Evolutionary conservation across 2,888 invertebrate species (phyloP), one percentile per base, ranked within the genome.

Genomic region (Lasioglossum oenotherae): DNA sequence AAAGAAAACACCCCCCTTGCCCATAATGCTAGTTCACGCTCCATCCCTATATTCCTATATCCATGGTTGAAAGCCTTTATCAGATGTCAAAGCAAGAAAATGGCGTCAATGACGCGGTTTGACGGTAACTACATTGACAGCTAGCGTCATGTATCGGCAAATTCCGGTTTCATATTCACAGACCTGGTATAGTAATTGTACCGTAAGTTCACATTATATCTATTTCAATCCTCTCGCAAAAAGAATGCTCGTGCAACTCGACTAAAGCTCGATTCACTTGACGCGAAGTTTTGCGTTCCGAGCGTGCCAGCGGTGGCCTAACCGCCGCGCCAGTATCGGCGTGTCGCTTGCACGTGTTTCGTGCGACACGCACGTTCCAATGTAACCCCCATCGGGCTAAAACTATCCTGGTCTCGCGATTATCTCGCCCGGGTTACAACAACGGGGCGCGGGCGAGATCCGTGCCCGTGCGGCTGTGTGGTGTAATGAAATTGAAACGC

Each of bases 231-330:
- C 23, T 53, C 23, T n/a, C 10, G 27, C 27, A 2, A 14, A 27
- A 27, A 14, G 27, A 60, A 60, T 14, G 60, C 14, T 27, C 14
- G 60, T 14, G n/a, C 12, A 27, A 27, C 27, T 27, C 14, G 10
- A 60, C 16, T 4, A 27, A 60, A 27, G 14, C 27, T 60, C 74
- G 79, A 75, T 82, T 84, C 88, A 84, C 85, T 83, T 86, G 85
- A 79, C 81, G 23, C 76, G 53, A 27, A 74, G 69, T 67, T 72
- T 76, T 38, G 73, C 27, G 75, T 27, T 35, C 35, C 64, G 23
- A 38, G 73, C 44, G 53, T 23, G 53, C 35, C 53, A 19, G 31
- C 19, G 64, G 31, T 64, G 31, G 60, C 60, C n/a, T n/a, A 60
- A 64, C 64, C 64, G 64, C 64, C 27, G 27, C 60, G 60, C 14